Base-by-base conservation (phyloP, 2,888 invertebrate species). In the Rapana venosa region DNA sequence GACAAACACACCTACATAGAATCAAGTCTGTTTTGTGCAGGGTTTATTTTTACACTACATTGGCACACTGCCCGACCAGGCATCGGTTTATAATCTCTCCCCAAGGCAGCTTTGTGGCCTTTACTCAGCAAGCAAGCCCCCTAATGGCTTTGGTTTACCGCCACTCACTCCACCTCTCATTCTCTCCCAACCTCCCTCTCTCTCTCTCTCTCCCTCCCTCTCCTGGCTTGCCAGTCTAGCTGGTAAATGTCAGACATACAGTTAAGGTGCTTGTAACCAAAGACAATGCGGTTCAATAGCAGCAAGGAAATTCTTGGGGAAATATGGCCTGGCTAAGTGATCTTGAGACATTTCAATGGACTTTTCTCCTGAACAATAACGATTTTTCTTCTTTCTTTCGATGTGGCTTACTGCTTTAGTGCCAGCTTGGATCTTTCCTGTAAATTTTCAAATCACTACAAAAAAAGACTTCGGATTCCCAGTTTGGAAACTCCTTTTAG, bases 261-360 rank as follows among this genome's bases (percentile, higher is more conserved):
- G 81, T 81, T 81, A 81, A 81, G 36, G 81, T 36, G 81, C 13
- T 81, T 81, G 81, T 81, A 81, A 81, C 22, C 22, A 5, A 81
- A 81, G 47, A 81, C 47, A 20, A 35, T 47, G 47, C 47, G 47
- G 47, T 47, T 47, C 47, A 47, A 47, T 47, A 47, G 47, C 47
- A 47, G 47, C 47, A 47, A 47, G 47, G 47, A 47, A 47, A 47
- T 47, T 47, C 47, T 47, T 8, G 47, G 47, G 47, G 47, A 47
- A 47, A 47, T 47, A 47, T 47, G 47, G 47, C 47, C 47, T 47
- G 47, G 47, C 47, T 47, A 47, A 47, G 47, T 47, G 47, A 47
- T 47, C 47, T 61, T 1, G 22, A 61, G 61, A 61, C 61, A 61
- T 61, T 20, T 61, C 61, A 20, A 61, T 61, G 61, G 22, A 61